Base-by-base conservation (phyloP, 2,888 invertebrate species). In the Sturmia bella region DNA sequence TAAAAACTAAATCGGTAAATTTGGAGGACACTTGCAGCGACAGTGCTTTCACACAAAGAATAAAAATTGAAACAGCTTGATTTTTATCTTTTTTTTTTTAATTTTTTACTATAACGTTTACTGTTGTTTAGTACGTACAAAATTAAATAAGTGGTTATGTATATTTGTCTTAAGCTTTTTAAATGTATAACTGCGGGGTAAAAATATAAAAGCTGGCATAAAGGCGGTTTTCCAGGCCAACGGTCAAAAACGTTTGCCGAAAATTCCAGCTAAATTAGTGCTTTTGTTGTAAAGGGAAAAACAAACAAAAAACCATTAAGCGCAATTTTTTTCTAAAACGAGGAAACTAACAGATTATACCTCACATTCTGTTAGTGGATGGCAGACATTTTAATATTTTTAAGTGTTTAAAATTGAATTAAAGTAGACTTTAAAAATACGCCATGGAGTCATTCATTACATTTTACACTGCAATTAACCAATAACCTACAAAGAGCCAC, bases 1-100 rank as follows among this genome's bases (percentile, higher is more conserved):
- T 87, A 87, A 85, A 88, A 89, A 88, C 87, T 88, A 87, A 89
- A 88, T 89, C 87, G 88, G 87, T 87, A 85, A 85, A 86, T 87
- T 83, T 84, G 83, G 83, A 61, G 61, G 77, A 80, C 77, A 68
- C 64, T 66, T 70, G 59, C 78, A 66, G 73, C 48, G 45, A 80
- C 69, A 77, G 48, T 59, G 72, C 57, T 72, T 52, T 61, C 50
- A 56, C 39, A 68, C 57, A 83, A 69, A 81, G 50, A 74, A 52
- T 21, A 56, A 76, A 78, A 75, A 73, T 61, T 52, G 50, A 61
- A 73, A 64, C 32, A 77, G 73, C 77, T 80, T 39, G 68, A 80
- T 80, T 73, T 83, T 83, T 69, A 70, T 70, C 63, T 50, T 27
- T 69, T 39, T 70, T 72, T 59, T 24, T 32, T 43, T 21, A 13